Conservation (phyloP, 2,797 vertebrate species). For the Enteromius unitaeniatus region DNA sequence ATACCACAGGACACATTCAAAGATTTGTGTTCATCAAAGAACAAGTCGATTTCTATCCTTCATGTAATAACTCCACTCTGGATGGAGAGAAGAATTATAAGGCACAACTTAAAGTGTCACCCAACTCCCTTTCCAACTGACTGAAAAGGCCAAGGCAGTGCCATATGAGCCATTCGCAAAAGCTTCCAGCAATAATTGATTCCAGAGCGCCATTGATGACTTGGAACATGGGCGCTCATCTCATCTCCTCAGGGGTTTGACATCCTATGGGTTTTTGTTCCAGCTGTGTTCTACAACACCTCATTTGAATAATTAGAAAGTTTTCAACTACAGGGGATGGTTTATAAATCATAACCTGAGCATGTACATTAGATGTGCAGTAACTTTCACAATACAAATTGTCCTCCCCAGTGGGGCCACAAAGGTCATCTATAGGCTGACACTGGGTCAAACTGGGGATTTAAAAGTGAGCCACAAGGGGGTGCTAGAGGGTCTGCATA, state of each 20-base stretch:
- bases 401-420: background rate
- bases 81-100: slow-evolving; percentile 67
- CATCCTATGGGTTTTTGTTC: slow-evolving; percentile 23
- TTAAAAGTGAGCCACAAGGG: background rate
- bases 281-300: slow-evolving; percentile 31
- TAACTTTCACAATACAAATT: background rate
- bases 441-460: background rate
- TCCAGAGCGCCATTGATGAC: slow-evolving; percentile 24
- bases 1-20: slow-evolving; percentile 57
- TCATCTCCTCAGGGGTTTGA: background rate
- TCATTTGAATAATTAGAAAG: slow-evolving; percentile 63
- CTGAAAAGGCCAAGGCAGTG: slow-evolving; percentile 7
- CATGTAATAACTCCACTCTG: slow-evolving; percentile 65
- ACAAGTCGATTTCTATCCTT: slow-evolving; percentile 59
- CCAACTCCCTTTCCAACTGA: slow-evolving; percentile 55
- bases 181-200: slow-evolving; percentile 37
- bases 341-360: slow-evolving; percentile 1
- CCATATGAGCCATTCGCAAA: background rate
- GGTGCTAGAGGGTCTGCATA: background rate
- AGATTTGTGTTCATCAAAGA: slow-evolving; percentile 70
- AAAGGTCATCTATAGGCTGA: background rate
- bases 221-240: slow-evolving; percentile 18
- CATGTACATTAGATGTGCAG: background rate
- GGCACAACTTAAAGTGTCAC: slow-evolving; percentile 55
- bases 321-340: slow-evolving; percentile 11